Evolutionary conservation across 2,113 vertebrate genomes (phyloP), one percentile per base, ranked within the genome.

Genomic region (Cynocephalus volans): DNA sequence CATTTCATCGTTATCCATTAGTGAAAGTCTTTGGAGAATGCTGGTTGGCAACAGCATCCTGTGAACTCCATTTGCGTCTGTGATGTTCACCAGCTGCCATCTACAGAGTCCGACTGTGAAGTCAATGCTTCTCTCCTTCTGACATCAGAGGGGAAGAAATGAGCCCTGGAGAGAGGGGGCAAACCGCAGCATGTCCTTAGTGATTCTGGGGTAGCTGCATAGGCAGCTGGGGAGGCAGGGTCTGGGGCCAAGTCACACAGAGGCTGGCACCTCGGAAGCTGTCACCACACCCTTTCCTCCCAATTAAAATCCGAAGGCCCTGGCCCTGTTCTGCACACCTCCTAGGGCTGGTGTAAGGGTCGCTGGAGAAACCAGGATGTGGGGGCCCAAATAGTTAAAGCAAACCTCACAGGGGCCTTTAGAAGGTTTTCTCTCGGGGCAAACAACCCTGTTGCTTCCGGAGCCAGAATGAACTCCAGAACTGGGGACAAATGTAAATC

Each of bases 161-260:
- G 5, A 17, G 60, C 14, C 45, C 9, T 0, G 21, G 50, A 7
- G 54, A 72, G 24, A 3, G 2, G 33, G 23, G 70, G 45, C 23
- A 76, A 79, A 8, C 6, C 1, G 65, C 58, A 48, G 48, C 9
- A 10, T 0, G 0, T 18, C 28, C 28, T 70, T 8, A 12, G 2
- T 21, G 19, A 36, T 3, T 2, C 48, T 3, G 17, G 12, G 8
- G 8, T 11, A 45, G 76, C 48, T 54, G 4, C 17, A 79, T 6
- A 79, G 62, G 28, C 12, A 13, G 24, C 28, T 72, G 15, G 6
- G 36, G 14, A 36, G 28, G 81, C 50, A 62, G 56, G 26, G 9
- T 3, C 10, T 21, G 26, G 54, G 17, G 15, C 67, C 10, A 23
- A 82, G 41, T 14, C 45, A 21, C 90, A 65, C 10, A 64, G 10